Evolutionary conservation across 1,140 invertebrate genomes (phyloP), one percentile per base, ranked within the genome.

Genomic region (Drosophila carrolli): DNA sequence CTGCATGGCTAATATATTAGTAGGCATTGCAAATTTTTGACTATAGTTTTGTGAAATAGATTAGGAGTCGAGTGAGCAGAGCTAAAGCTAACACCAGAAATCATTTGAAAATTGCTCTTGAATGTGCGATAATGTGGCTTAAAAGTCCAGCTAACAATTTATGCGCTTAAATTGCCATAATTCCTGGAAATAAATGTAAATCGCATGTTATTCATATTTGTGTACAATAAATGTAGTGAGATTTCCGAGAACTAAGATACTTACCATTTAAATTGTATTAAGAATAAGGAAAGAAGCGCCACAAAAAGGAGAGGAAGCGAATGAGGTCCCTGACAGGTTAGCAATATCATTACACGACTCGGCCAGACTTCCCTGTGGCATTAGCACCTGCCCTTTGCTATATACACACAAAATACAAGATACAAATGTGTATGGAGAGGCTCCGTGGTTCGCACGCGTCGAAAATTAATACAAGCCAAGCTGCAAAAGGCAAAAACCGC

Each of bases 1-100:
- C 27, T 9, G 53, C 83, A 80, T 88, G 83, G 79, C 83, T 63
- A 89, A 86, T 88, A 43, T 86, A 83, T 88, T 86, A 86, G 71
- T 89, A 67, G 44, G 32, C 83, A 83, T 83, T 62, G 70, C 23
- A 59, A 86, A 86, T 88, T 10, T 38, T 67, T 55, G 43, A 82
- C 88, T 88, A 82, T 47, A 61, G 41, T 37, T 0, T 6, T 54
- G 78, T 46, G 71, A 73, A 85, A 43, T n/a, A 5, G 32, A 13
- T 40, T 11, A 16, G 32, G 23, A 19, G 9, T n/a, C 9, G n/a
- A 16, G 48, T 48, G 4, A 27, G 13, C 46, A 4, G 1, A 7
- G 23, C 16, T 19, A 38, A 46, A 38, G 6, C 19, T 16, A 66
- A 35, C 14, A 29, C 10, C 10, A 14, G 6, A 32, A 41, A 41